Percentiles rank a stretch among this genome's conserved stretches.
These are phyloP conservation scores for Lepas anatifera DNA, from an alignment of 2,888 invertebrate species.

Conservation along the genomic window DNA sequence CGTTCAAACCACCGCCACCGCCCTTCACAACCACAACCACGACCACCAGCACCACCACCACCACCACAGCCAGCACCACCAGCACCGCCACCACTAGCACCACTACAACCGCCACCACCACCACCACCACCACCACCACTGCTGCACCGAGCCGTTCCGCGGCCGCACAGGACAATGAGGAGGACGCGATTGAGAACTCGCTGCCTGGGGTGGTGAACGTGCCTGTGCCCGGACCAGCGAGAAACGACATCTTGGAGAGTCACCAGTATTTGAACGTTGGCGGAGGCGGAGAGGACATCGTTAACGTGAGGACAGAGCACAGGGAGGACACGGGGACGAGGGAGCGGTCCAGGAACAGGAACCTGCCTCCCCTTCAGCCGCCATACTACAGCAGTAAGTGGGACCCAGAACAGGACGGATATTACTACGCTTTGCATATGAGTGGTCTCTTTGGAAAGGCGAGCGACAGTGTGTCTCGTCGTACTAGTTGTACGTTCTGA, in stretches of 20 bases:
- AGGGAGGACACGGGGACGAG: background rate
- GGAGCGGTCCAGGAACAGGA: background rate
- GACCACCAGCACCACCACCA: slow-evolving; percentile 19
- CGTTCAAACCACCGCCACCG: slow-evolving; percentile 18
- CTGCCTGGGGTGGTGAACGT: too few species aligned
- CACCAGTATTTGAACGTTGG: background rate
- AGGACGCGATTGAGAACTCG: too few species aligned
- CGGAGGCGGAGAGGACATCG: slow-evolving; percentile 4
- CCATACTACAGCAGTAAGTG: background rate
- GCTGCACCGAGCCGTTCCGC: too few species aligned
- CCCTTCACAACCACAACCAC: slow-evolving; percentile 16
- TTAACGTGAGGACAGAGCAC: background rate
- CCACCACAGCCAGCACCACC: slow-evolving; percentile 21
- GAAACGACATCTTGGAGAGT: background rate
- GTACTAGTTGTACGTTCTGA: too few species aligned
- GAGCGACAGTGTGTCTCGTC: background rate
- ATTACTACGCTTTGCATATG: too few species aligned
- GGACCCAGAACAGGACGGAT: background rate
- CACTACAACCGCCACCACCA: slow-evolving; percentile 18
- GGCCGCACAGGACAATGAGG: too few species aligned
- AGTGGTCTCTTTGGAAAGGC: background rate
- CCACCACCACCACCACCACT: too few species aligned
- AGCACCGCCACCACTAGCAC: slow-evolving; percentile 28
- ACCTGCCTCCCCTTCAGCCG: too few species aligned
- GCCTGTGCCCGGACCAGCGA: background rate